Percentiles rank a stretch among this genome's conserved stretches.
phyloP scores from a whole-genome alignment of 2,797 vertebrate genomes.

The Nothura maculosa region DNA sequence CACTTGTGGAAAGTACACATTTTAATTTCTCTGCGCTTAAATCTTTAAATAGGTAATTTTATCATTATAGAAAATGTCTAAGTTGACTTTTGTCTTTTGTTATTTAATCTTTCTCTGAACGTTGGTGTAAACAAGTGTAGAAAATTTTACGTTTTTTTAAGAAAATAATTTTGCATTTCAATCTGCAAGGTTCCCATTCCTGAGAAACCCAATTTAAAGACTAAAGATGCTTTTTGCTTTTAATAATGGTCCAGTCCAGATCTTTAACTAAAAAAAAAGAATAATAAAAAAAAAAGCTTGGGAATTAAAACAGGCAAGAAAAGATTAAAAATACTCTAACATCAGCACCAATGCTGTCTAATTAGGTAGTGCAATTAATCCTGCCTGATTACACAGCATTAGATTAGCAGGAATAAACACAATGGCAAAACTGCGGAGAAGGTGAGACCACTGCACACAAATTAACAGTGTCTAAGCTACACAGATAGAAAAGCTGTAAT shows the following conservation, averaged over 20 bases:
- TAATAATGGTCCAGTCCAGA: constrained; percentile 34
- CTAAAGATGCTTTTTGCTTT: constrained; percentile 31
- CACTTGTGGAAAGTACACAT: constrained; percentile 26
- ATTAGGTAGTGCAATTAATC: constrained; percentile 58
- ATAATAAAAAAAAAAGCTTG: constrained; percentile 18
- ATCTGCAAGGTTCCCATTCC: constrained; percentile 22
- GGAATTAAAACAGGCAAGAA: constrained; percentile 63
- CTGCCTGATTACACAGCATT: constrained; percentile 50
- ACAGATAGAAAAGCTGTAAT: neutral
- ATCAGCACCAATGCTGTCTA: constrained; percentile 64
- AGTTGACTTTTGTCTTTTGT: neutral
- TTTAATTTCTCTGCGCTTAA: neutral
- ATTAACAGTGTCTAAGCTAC: constrained; percentile 44
- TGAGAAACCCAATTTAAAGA: constrained; percentile 45
- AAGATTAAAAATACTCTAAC: constrained; percentile 56
- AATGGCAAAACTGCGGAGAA: constrained; percentile 56
- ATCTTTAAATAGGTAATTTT: neutral
- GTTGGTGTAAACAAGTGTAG: neutral
- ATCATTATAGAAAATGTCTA: neutral
- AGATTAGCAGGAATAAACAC: constrained; percentile 54
- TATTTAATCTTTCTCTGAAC: constrained; percentile 4
- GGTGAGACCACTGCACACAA: constrained; percentile 37
- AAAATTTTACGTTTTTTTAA: neutral
- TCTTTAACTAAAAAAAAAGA: constrained; percentile 1
- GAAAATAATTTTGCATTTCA: neutral